Evolutionary conservation across 2,888 invertebrate genomes (phyloP), one percentile per base, ranked within the genome.

Genomic region (Bombylius discolor): DNA sequence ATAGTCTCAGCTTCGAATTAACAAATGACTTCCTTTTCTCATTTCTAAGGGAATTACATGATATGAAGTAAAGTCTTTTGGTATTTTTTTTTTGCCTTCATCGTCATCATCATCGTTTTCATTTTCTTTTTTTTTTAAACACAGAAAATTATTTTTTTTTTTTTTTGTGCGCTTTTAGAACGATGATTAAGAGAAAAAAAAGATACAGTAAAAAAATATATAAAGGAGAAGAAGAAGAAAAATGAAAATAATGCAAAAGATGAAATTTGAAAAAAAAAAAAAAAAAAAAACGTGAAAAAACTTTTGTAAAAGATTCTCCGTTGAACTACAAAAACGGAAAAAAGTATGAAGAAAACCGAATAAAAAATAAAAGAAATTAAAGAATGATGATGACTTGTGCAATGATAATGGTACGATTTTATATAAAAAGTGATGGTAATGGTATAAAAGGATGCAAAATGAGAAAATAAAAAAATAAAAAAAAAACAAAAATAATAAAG

Each of bases 1-100:
- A 23, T 1, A 23, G 23, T 23, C 23, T 23, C 23, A 49, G 45
- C 54, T 50, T 54, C 54, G 50, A 49, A 54, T 54, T 54, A 54
- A 54, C 49, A 54, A 54, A 54, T 49, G 54, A 54, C 54, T 54
- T 54, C 54, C 54, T 54, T 34, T 33, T 54, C 54, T 50, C 54
- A 49, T 54, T 54, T 54, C 23, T 54, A 53, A 53, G 54, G 49
- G 54, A 50, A 54, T 54, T 54, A 54, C 45, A 46, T 34, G 49
- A 54, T 4, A 23, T 5, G 39, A 42, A 23, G 23, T 23, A 23
- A 23, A 23, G 23, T 23, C 23, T 23, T 23, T 23, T 23, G 23
- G 23, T 23, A 23, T 11, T 42, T 42, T 42, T 11, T 42, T 11
- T 11, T 42, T 42, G 8, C 39, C 11, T 42, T 42, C 39, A 11